A percentile compares a stretch with the other conserved stretches of the same genome.
phyloP scores from a whole-genome alignment of 64 coral and sea anemone genomes.

The Acropora tenuis region DNA sequence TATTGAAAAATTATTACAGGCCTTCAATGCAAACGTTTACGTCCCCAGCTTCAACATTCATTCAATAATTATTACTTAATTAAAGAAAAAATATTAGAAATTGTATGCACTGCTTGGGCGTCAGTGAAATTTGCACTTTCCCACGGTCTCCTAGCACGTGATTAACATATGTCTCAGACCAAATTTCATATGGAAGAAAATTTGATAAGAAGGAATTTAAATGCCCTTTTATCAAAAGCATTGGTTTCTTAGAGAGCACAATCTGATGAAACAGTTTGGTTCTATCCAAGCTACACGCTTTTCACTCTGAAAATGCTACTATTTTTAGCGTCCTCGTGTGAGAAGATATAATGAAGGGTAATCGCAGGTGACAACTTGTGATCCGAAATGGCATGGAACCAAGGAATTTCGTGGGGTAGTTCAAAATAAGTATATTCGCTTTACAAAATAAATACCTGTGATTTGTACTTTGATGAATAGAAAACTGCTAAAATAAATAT shows the following conservation, averaged over 20 bases:
- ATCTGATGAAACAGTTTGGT: too few species aligned
- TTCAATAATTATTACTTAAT: too few species aligned
- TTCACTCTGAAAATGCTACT: too few species aligned
- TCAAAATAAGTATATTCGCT: neutral
- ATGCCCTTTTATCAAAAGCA: neutral
- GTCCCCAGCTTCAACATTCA: too few species aligned
- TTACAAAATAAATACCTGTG: neutral
- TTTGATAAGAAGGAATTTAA: too few species aligned
- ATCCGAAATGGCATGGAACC: neutral
- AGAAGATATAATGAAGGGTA: neutral
- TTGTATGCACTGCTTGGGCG: neutral
- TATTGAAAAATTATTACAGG: too few species aligned
- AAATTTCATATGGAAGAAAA: conserved; percentile 23
- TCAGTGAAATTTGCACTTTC: neutral
- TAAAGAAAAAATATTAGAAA: too few species aligned
- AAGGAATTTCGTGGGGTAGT: neutral
- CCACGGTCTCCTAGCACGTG: conserved; percentile 39
- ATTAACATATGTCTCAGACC: neutral
- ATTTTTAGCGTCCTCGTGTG: neutral
- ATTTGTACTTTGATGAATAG: neutral
- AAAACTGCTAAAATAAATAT: neutral
- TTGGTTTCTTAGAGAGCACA: neutral
- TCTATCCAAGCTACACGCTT: too few species aligned
- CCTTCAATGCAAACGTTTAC: too few species aligned
- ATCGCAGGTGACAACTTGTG: neutral